Evolutionary conservation across 2,888 invertebrate species (phyloP), one percentile per base, ranked within the genome.

Genomic region (Lamellibrachia satsuma): DNA sequence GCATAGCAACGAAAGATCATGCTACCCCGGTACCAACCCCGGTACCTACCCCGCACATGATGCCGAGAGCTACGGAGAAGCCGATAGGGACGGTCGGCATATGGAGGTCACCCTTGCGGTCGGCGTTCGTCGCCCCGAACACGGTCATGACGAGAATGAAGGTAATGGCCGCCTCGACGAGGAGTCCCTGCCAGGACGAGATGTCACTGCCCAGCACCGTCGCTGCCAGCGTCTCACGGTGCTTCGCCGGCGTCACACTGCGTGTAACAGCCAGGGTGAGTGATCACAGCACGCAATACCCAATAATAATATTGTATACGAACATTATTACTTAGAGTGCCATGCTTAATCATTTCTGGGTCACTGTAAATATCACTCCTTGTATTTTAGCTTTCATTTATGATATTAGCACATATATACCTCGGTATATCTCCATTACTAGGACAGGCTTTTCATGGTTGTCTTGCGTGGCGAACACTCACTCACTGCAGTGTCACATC

Each of bases 1-100:
- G 55, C 55, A 9, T 55, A 55, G 55, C 55, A 9, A 55, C 55
- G 55, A 9, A 7, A 55, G 3, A 3, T 55, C 55, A 39, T 39
- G 39, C 39, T 7, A 55, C 9, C 90, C 9, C 8, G 90, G 7
- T 39, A 91, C 91, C 27, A 1, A 55, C 9, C 90, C 9, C 8
- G 90, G 7, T 39, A 91, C 91, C 27, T 55, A 92, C 92, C 52
- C 90, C 92, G 39, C 60, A 27, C 92, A 93, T 92, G 91, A 93
- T 92, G 27, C 93, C 93, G 15, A 93, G 75, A 6, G 93, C 91
- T 90, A 93, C 92, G 52, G 93, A 92, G 52, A 93, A 92, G 90
- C 93, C 93, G 22, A 93, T 93, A n/a, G 93, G 93, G 52, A 93
- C 51, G 52, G 92, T 52, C 22, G 93, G 93, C 92, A 93, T 92